Conservation (phyloP, 2,113 vertebrate species). For the Zootoca vivipara region DNA sequence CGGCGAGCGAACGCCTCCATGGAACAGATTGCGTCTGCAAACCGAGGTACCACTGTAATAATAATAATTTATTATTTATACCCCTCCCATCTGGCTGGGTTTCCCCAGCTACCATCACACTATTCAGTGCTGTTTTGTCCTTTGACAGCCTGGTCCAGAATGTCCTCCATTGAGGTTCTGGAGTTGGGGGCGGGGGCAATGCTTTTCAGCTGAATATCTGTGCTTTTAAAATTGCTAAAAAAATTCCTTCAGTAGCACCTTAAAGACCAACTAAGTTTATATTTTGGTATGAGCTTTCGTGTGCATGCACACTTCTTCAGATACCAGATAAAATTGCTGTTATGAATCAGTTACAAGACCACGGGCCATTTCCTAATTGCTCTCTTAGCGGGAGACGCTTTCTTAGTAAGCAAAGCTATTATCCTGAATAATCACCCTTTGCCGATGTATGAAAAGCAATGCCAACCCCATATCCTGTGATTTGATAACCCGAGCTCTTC, state of each 20-base stretch:
- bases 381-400: neutral
- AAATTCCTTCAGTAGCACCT: no score
- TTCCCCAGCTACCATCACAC: no score
- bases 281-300: no score
- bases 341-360: neutral
- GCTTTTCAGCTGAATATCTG: neutral
- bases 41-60: no score
- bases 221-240: neutral
- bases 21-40: no score
- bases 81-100: no score
- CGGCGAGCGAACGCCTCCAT: no score
- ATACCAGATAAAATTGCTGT: neutral
- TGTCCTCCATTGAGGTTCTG: neutral
- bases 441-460: neutral
- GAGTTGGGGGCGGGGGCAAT: neutral
- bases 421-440: neutral
- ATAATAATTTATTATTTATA: no score
- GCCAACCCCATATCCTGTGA: slow-evolving; percentile 1
- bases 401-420: slow-evolving; percentile 36
- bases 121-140: neutral
- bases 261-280: no score
- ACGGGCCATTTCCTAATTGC: neutral
- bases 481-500: neutral
- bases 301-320: no score
- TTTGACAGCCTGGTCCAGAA: neutral